Evolutionary conservation across 2,113 vertebrate species (phyloP).

Genomic region (Vombatus ursinus): DNA sequence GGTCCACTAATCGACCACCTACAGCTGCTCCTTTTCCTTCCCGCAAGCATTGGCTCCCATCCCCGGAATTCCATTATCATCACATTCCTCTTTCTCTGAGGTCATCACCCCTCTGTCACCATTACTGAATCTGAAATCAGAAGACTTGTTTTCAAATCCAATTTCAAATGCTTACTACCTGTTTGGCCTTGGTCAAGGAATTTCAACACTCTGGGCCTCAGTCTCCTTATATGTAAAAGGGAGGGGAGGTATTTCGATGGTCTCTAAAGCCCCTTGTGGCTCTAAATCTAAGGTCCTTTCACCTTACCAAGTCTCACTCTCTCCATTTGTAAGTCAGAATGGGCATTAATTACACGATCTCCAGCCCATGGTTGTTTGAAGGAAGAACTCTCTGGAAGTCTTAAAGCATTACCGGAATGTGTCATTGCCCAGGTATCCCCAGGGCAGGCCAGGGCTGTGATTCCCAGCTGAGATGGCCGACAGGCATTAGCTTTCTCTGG

Average conservation of each 20-base stretch:
- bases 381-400: not conserved
- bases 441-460: constrained; percentile 15
- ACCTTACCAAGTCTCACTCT: not conserved
- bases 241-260: not conserved
- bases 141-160: not conserved
- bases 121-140: not conserved
- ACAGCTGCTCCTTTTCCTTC: not conserved
- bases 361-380: not conserved
- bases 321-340: not conserved
- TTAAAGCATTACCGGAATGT: not conserved
- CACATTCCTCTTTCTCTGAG: not conserved
- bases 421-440: not conserved
- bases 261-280: not conserved
- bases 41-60: not conserved
- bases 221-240: not conserved
- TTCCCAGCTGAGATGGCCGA: not conserved
- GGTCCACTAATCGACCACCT: not conserved
- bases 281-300: not conserved
- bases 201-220: not conserved
- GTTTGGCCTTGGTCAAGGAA: not conserved
- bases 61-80: not conserved
- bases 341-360: not conserved
- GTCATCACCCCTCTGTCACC: not conserved
- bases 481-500: constrained; percentile 62
- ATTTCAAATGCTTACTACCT: not conserved